These are phyloP conservation scores for Plumapathes pennacea DNA, from an alignment of 92 coral and sea anemone species.

Conservation along the genomic window DNA sequence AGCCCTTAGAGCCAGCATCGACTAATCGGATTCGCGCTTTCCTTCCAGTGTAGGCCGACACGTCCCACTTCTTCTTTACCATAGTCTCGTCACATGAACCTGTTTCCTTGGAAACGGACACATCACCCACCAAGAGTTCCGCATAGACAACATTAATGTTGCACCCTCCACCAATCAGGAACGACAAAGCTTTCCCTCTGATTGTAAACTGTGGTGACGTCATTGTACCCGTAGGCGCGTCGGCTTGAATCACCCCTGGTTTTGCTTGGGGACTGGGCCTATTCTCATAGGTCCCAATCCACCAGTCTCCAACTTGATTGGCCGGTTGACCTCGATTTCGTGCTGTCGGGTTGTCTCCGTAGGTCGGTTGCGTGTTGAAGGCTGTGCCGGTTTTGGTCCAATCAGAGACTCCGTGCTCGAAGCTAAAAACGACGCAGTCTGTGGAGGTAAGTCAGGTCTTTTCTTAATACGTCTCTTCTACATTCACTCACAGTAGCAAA, in stretches of 20 bases:
- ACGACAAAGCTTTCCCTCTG: neutral
- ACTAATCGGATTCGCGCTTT: slow-evolving; percentile 8
- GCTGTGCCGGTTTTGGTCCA: slow-evolving; percentile 41
- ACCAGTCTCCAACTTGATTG: slow-evolving; percentile 25
- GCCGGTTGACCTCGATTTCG: slow-evolving; percentile 14
- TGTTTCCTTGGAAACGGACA: slow-evolving; percentile 4
- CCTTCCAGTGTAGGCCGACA: neutral
- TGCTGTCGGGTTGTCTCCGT: slow-evolving; percentile 22
- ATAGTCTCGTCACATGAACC: slow-evolving; percentile 25
- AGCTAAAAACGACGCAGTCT: no score
- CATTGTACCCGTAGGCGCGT: slow-evolving; percentile 5
- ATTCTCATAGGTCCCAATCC: no score
- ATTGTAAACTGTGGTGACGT: slow-evolving; percentile 4
- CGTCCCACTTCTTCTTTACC: slow-evolving; percentile 15
- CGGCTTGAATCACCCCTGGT: slow-evolving; percentile 15
- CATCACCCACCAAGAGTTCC: slow-evolving; percentile 10
- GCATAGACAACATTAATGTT: slow-evolving; percentile 1
- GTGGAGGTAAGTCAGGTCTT: no score
- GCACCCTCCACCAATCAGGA: slow-evolving; percentile 29
- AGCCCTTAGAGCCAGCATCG: slow-evolving; percentile 1
- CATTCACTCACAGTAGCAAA: no score
- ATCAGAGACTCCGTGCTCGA: slow-evolving; percentile 31
- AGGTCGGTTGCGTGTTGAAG: slow-evolving; percentile 15
- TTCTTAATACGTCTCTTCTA: no score
- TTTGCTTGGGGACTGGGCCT: slow-evolving; percentile 13